Evolutionary conservation across 2,113 vertebrate genomes (phyloP), one percentile per base, ranked within the genome.

Genomic region (Heptranchias perlo): DNA sequence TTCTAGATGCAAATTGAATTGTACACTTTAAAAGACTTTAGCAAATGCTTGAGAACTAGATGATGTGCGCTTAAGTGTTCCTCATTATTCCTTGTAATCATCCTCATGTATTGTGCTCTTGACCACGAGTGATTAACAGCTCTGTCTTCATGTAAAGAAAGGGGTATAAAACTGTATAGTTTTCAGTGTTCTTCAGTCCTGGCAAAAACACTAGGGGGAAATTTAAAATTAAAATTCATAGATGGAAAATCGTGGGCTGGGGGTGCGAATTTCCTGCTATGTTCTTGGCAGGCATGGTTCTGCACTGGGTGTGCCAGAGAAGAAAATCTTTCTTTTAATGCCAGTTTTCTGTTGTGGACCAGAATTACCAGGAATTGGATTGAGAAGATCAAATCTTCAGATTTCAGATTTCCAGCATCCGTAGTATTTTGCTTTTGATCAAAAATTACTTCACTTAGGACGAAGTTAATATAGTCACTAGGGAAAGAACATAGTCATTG

Each of bases 1-100:
- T 93, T 93, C 16, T 16, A 39, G 58, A 93, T 93, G 89, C 58
- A 93, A 62, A 62, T 93, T 93, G 58, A 93, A 93, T 93, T 93
- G 35, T 93, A 62, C 21, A 62, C 35, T 23, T 62, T 92, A 62
- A 62, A 92, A 92, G 31, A 39, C n/a, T 58, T 82, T 82, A 16
- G 52, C 87, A 61, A 92, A 92, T 92, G 87, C 87, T 93, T 62
- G 89, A 62, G 89, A 62, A 93, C n/a, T 93, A 62, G 35, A 23
- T n/a, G 31, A n/a, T 5, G 87, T 6, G n/a, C n/a, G 64, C 23
- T 93, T 23, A 64, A 93, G 16, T 93, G 35, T 39, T 93, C 35
- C 35, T 93, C n/a, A 64, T 64, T 93, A 93, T 64, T 52, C 31
- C 28, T 91, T 91, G 87, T 91, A 35, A 61, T 58, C 87, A 91